phyloP scores from a whole-genome alignment of 1,140 invertebrate genomes.

The Tachypleus tridentatus region DNA sequence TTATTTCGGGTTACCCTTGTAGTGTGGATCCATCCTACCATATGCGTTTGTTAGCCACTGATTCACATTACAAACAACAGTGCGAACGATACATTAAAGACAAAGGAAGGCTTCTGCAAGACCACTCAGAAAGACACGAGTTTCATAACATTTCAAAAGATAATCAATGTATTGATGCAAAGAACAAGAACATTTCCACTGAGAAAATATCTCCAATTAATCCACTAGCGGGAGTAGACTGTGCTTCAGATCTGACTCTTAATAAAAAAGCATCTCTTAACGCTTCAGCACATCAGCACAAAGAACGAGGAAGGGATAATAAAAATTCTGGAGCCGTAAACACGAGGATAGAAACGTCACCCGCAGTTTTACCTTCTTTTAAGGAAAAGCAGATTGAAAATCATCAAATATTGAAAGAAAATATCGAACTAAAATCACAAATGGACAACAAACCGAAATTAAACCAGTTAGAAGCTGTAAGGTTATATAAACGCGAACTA shows the following conservation, averaged over 20 bases:
- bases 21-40: slow-evolving; percentile 47
- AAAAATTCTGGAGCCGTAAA: too few species aligned
- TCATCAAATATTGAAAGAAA: slow-evolving; percentile 37
- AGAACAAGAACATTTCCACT: too few species aligned
- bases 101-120: slow-evolving; percentile 20
- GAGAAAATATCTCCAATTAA: too few species aligned
- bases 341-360: too few species aligned
- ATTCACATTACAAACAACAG: slow-evolving; percentile 30
- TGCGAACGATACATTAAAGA: slow-evolving; percentile 33
- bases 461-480: slow-evolving; percentile 18
- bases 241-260: too few species aligned
- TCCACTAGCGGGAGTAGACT: too few species aligned
- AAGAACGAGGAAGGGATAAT: too few species aligned
- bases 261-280: too few species aligned
- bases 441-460: slow-evolving; percentile 29
- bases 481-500: slow-evolving; percentile 22
- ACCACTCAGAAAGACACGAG: too few species aligned
- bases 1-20: slow-evolving; percentile 51
- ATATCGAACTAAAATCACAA: slow-evolving; percentile 35
- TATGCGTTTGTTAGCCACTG: slow-evolving; percentile 37
- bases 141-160: too few species aligned
- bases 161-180: too few species aligned
- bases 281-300: too few species aligned
- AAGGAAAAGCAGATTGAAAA: slow-evolving; percentile 36
- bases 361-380: slow-evolving; percentile 4